Evolutionary conservation across 2,888 invertebrate genomes (phyloP).

Genomic region (Leucophenga maculata): DNA sequence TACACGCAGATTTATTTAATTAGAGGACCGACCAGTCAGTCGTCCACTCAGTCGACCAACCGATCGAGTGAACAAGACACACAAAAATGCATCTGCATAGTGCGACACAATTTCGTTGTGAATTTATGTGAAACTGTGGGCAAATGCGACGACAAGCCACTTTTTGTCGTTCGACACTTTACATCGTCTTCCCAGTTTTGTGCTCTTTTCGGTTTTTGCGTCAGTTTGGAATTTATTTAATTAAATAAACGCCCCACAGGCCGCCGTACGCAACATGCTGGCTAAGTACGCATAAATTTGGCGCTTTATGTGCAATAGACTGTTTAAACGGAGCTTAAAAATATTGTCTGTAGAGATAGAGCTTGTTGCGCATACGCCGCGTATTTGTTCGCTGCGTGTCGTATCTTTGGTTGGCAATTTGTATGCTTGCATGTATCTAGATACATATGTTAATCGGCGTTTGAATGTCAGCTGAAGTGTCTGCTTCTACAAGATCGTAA

Average conservation of each 20-base stretch:
- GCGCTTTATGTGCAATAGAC: constrained; percentile 53
- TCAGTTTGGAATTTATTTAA: constrained; percentile 61
- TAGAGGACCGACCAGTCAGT: constrained; percentile 37
- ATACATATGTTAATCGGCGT: neutral
- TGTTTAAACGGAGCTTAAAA: constrained; percentile 27
- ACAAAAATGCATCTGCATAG: constrained; percentile 28
- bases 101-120: constrained; percentile 46
- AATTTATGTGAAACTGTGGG: constrained; percentile 55
- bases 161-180: constrained; percentile 26
- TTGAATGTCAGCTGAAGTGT: neutral
- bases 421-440: neutral
- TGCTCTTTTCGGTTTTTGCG: constrained; percentile 27
- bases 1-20: constrained; percentile 65
- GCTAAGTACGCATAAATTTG: constrained; percentile 60
- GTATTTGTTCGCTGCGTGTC: constrained; percentile 15
- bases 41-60: neutral
- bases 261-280: constrained; percentile 40
- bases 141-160: constrained; percentile 56
- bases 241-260: constrained; percentile 58
- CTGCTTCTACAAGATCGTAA: constrained; percentile 3
- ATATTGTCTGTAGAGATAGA: constrained; percentile 10
- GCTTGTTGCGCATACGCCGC: constrained; percentile 51
- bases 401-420: constrained; percentile 1
- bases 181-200: constrained; percentile 30
- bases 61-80: constrained; percentile 33